These are phyloP conservation scores for Amphimallon solstitiale DNA, from an alignment of 2,888 invertebrate genomes.

Conservation along the genomic window DNA sequence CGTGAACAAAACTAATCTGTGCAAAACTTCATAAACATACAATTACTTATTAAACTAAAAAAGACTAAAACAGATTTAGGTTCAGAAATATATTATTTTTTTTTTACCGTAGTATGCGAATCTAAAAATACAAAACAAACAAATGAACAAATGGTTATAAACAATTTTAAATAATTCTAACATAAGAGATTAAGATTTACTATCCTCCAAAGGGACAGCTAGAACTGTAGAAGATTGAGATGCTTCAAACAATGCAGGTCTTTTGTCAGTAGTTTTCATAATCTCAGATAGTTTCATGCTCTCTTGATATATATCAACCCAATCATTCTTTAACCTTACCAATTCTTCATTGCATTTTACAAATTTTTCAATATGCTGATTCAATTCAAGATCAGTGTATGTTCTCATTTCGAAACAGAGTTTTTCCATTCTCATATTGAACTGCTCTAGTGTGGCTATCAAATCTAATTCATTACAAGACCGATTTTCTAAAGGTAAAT, in stretches of 20 bases:
- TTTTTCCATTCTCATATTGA: constrained; percentile 44
- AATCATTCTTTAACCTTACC: constrained; percentile 2
- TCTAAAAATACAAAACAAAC: too few relatives aligned
- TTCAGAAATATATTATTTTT: too few relatives aligned
- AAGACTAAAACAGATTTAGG: too few relatives aligned
- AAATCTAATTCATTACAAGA: constrained; percentile 43
- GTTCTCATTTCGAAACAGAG: constrained; percentile 47
- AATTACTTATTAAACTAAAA: too few relatives aligned
- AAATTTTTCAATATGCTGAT: constrained; percentile 33
- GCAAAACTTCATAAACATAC: too few relatives aligned
- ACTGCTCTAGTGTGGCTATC: constrained; percentile 42
- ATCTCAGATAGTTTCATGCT: constrained; percentile 16
- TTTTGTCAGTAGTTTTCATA: neutral
- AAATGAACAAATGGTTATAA: too few relatives aligned
- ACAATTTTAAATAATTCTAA: neutral
- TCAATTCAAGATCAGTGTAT: constrained; percentile 32
- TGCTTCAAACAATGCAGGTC: neutral
- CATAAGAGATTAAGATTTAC: neutral
- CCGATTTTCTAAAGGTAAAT: constrained; percentile 31
- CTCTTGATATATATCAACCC: constrained; percentile 16
- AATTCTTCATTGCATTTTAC: constrained; percentile 36
- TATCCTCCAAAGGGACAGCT: constrained; percentile 17
- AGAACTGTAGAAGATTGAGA: constrained; percentile 11
- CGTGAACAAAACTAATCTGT: too few relatives aligned
- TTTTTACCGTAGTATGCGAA: too few relatives aligned